Conservation (phyloP, 2,113 vertebrate genomes). For the Coptodon rendalli region DNA sequence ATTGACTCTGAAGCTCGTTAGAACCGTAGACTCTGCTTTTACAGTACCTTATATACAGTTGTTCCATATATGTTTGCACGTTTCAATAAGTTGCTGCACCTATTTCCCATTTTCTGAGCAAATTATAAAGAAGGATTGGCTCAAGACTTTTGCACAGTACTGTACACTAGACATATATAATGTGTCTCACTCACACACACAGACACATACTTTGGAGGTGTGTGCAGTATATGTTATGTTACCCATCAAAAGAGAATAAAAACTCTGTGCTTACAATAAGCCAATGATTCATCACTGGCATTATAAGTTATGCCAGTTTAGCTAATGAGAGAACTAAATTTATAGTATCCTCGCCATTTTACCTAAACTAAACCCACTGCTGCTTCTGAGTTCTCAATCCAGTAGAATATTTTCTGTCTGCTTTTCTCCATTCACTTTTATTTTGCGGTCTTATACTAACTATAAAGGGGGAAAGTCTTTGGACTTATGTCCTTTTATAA, state of each 20-base stretch:
- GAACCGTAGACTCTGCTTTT: background rate
- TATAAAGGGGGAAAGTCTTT: background rate
- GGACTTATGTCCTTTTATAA: background rate
- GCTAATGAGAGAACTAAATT: background rate
- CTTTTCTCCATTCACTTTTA: background rate
- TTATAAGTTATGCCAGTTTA: background rate
- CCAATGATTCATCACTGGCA: background rate
- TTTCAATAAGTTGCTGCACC: background rate
- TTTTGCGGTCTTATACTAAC: background rate
- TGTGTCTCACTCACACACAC: background rate
- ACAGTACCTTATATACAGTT: background rate
- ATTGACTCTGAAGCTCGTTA: background rate
- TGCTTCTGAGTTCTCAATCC: background rate
- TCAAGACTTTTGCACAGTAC: background rate
- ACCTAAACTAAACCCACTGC: background rate
- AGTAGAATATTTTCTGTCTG: background rate
- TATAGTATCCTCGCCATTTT: background rate
- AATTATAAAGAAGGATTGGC: background rate
- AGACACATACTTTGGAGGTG: background rate
- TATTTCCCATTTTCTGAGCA: background rate
- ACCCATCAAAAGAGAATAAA: background rate
- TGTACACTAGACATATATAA: background rate
- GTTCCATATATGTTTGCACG: background rate
- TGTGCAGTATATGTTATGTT: background rate
- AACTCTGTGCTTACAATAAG: background rate